Percentiles rank a stretch among this genome's conserved stretches.
These are phyloP conservation scores for Cirrhinus molitorella DNA, from an alignment of 2,797 vertebrate genomes.

Conservation along the genomic window DNA sequence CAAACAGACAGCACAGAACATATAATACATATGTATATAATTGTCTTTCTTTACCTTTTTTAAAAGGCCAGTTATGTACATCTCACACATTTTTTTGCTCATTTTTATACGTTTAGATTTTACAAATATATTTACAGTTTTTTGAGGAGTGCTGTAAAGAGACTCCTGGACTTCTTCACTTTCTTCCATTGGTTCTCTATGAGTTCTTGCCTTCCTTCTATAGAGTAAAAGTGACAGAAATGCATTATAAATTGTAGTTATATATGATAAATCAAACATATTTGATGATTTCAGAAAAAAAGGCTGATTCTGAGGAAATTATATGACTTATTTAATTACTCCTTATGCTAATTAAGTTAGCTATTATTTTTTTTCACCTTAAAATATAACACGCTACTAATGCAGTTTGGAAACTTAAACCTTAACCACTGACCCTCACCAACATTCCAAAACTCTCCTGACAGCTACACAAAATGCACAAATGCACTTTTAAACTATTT, in stretches of 20 bases:
- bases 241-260: neutral
- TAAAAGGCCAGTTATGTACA: neutral
- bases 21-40: too few relatives aligned
- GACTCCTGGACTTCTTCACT: constrained; percentile 18
- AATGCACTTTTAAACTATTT: neutral
- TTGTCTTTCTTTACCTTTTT: neutral
- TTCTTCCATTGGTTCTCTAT: neutral
- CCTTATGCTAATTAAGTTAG: neutral
- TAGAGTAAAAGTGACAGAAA: neutral
- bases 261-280: too few relatives aligned
- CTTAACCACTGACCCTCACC: neutral
- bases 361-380: neutral
- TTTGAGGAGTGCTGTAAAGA: neutral
- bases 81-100: neutral
- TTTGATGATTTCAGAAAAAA: neutral
- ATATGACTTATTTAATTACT: neutral
- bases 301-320: neutral
- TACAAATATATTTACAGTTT: neutral
- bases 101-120: too few relatives aligned
- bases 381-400: neutral
- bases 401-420: neutral
- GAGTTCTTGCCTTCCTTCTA: constrained; percentile 6
- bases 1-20: neutral
- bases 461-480: neutral
- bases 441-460: neutral